A percentile compares a stretch with the other conserved stretches of the same genome.
phyloP scores from a whole-genome alignment of 2,888 invertebrate species.

The Esperia sulphurella region DNA sequence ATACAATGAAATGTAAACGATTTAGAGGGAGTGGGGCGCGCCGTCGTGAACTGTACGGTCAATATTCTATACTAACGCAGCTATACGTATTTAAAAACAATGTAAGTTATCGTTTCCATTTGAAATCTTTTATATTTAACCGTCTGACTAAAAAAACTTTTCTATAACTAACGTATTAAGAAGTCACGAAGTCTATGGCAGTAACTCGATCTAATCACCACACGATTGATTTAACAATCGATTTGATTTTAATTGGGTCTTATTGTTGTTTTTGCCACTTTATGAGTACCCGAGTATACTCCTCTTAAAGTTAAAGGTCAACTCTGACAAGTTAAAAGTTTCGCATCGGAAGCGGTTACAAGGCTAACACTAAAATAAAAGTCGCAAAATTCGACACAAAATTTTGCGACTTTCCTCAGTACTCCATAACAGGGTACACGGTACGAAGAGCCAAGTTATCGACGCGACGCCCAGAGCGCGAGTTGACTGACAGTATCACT shows the following conservation, averaged over 20 bases:
- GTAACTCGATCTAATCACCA: slow-evolving; percentile 10
- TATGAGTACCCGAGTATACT: slow-evolving; percentile 16
- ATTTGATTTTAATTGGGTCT: slow-evolving; percentile 28
- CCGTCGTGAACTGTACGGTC: too few species aligned
- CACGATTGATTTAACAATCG: slow-evolving; percentile 21
- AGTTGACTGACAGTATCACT: too few species aligned
- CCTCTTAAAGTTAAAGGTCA: slow-evolving; percentile 38
- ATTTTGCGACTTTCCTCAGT: slow-evolving; percentile 12
- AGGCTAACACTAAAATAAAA: slow-evolving; percentile 22
- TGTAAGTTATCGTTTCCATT: too few species aligned
- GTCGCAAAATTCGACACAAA: slow-evolving; percentile 30
- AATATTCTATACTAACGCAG: too few species aligned
- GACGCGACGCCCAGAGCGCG: background rate
- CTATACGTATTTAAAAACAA: too few species aligned
- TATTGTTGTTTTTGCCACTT: slow-evolving; percentile 34
- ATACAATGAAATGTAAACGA: too few species aligned
- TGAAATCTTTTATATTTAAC: too few species aligned
- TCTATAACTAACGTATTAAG: slow-evolving; percentile 3
- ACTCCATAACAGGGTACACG: background rate
- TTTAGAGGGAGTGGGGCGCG: too few species aligned
- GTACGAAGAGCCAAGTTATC: slow-evolving; percentile 2
- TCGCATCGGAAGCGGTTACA: slow-evolving; percentile 20
- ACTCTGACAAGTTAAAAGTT: slow-evolving; percentile 43
- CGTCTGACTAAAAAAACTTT: too few species aligned
- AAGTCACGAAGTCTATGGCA: background rate